Base-by-base conservation (phyloP, 2,113 vertebrate genomes). In the Pelvicachromis taeniatus region DNA sequence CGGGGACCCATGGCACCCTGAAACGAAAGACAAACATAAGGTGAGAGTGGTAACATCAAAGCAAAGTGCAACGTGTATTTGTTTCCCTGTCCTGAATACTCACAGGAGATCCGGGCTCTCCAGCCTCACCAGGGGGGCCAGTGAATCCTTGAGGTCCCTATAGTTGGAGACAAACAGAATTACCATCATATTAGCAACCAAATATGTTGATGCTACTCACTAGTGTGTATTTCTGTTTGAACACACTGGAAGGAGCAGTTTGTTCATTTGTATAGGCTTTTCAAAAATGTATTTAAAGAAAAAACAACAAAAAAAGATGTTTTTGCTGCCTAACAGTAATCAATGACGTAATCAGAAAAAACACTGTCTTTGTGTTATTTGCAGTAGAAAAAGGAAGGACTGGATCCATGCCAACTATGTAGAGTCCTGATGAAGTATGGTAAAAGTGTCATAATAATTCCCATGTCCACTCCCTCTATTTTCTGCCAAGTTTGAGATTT, bases 61-160 rank as follows among this genome's bases (percentile, higher is more conserved):
- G 3, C 7, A 52, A 48, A 26, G 13, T 17, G 9, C 50, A 79
- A 77, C 58, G 12, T 78, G 7, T 48, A n/a, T 77, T 23, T 85
- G 58, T 73, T 73, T 75, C 9, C 10, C 2, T 68, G 33, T 26
- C 33, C 16, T 38, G 21, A 56, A 87, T 89, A 98, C 99, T 99
- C 91, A 99, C 99, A 95, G 97, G 31, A 93, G 97, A 35, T 84
- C 98, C 99, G 7, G 98, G 94, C 96, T 99, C 99, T 42, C 99
- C 99, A 1, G 99, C 96, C 95, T 99, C 99, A 94, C 99, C 99
- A 83, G 97, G 98, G 78, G 97, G 98, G 7, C 99, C 99, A 96
- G 97, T 97, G 96, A 99, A 99, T 94, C 99, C 99, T 96, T 99
- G 99, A 86, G 99, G 98, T 94, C 99, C 99, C 99, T 99, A 85